Base-by-base conservation (phyloP, 2,797 vertebrate species). In the Anguilla megastoma region DNA sequence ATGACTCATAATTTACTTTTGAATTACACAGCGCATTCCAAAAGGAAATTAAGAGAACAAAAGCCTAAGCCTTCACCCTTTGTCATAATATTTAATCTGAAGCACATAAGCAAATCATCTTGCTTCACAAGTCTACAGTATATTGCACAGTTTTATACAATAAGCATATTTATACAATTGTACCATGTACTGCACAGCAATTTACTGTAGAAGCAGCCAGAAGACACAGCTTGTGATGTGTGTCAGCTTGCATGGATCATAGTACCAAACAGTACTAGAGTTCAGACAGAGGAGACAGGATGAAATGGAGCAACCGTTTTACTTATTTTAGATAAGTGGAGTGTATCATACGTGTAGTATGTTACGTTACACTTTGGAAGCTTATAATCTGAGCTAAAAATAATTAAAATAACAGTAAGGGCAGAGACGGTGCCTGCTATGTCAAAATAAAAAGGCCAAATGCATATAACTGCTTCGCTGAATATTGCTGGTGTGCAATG, bases 11-110 rank as follows among this genome's bases (percentile, higher is more conserved):
- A 16, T 58, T 58, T 18, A 0, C 56, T 58, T 58, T 16, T 18
- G 14, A 58, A 58, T 16, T 58, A 33, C 69, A 71, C 27, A 71
- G 27, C 0, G 27, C 9, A 71, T 33, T 71, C 69, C 27, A 71
- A 71, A 30, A 27, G 9, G 27, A 10, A 71, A 30, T 71, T 71
- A 14, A 3, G 8, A 10, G 27, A 30, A 71, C 69, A 9, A 71
- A 30, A 71, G 10, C 63, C 9, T 69, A 21, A 63, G 60, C 24
- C 60, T 21, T 63, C 60, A 21, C 24, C 16, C 24, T n/a, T 69
- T n/a, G 63, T 27, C 63, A n/a, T n/a, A n/a, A n/a, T n/a, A 27
- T 7, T n/a, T n/a, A 69, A 27, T 91, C 87, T 85, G 50, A 33
- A 36, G 45, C 87, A 90, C 86, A n/a, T 24, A 69, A 69, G 63